Base-by-base conservation (phyloP, 2,797 vertebrate species). In the Lacerta viridis region DNA sequence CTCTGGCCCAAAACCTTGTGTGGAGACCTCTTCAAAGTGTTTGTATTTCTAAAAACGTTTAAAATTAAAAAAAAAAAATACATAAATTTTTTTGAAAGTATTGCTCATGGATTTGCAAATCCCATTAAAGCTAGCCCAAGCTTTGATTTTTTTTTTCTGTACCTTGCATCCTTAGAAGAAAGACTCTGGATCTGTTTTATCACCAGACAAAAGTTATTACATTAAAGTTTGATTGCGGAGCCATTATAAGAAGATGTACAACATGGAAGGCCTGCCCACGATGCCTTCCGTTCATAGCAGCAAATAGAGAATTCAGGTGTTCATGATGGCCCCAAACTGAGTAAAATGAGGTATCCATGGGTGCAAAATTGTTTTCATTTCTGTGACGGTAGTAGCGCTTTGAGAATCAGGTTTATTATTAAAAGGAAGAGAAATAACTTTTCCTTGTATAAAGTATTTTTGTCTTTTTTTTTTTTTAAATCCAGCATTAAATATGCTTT, bases 391-490 rank as follows among this genome's bases (percentile, higher is more conserved):
- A 23, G 59, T 10, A 20, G 3, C 43, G 27, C 75, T 50, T 68
- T 78, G 43, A 66, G 20, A 39, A 66, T 46, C 74, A 33, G 27
- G 17, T n/a, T 71, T 7, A 86, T 17, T 55, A 43, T 80, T 46
- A 64, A 33, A 39, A 27, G 11, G 59, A 55, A 88, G 27, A 83
- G 13, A 20, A 46, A 3, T 0, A 23, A 39, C 11, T 68, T n/a
- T 80, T 82, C 85, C 33, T 86, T 75, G 77, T 20, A 25, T 82
- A 46, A 82, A 87, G 82, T 27, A 77, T 59, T 46, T 88, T 18
- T 66, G 8, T 10, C 66, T 15, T 5, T 76, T n/a, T 69, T n/a
- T 69, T 64, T 41, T 84, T 61, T 76, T 8, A 61, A 74, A 72
- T 18, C 20, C 36, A 33, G 87, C 87, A 86, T 43, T 77, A 7